Evolutionary conservation across 2,113 vertebrate genomes (phyloP).

Genomic region (Pseudolaguvia tuberculata): DNA sequence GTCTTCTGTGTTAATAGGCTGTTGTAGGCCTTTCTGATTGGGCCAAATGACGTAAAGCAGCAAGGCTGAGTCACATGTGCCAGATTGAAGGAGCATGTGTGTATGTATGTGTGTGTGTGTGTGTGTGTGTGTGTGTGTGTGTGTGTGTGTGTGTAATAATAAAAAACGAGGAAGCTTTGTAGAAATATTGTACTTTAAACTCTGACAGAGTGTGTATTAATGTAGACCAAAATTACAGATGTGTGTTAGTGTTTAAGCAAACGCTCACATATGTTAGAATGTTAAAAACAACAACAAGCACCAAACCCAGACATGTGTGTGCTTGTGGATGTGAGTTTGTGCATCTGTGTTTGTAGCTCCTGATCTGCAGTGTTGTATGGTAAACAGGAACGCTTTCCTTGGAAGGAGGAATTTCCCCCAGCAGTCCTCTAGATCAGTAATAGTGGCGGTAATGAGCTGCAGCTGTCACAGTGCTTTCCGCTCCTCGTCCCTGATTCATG

Average conservation of each 20-base stretch:
- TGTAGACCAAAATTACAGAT: neutral
- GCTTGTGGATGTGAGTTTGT: slow-evolving; percentile 31
- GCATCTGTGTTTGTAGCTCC: slow-evolving; percentile 39
- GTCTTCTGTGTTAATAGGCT: slow-evolving; percentile 41
- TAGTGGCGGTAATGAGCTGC: slow-evolving; percentile 75
- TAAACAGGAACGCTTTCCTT: slow-evolving; percentile 62
- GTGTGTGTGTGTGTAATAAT: slow-evolving; percentile 35
- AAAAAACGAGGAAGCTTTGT: neutral
- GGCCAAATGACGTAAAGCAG: slow-evolving; percentile 61
- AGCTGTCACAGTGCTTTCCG: slow-evolving; percentile 77
- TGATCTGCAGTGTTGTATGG: slow-evolving; percentile 50
- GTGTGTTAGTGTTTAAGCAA: neutral
- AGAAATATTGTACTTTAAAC: neutral
- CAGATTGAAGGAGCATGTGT: slow-evolving; percentile 50
- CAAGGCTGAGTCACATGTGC: slow-evolving; percentile 68
- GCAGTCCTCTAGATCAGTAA: slow-evolving; percentile 67
- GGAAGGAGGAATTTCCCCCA: slow-evolving; percentile 66
- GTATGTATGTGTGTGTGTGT: slow-evolving; percentile 30
- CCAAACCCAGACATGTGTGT: slow-evolving; percentile 33
- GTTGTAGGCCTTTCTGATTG: slow-evolving; percentile 38
- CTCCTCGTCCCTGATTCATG: slow-evolving; percentile 76
- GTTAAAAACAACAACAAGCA: neutral
- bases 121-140: slow-evolving; percentile 21
- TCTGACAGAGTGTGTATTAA: slow-evolving; percentile 3
- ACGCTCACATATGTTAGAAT: neutral